Base-by-base conservation (phyloP, 2,113 vertebrate genomes). In the Chionodraco myersi region DNA sequence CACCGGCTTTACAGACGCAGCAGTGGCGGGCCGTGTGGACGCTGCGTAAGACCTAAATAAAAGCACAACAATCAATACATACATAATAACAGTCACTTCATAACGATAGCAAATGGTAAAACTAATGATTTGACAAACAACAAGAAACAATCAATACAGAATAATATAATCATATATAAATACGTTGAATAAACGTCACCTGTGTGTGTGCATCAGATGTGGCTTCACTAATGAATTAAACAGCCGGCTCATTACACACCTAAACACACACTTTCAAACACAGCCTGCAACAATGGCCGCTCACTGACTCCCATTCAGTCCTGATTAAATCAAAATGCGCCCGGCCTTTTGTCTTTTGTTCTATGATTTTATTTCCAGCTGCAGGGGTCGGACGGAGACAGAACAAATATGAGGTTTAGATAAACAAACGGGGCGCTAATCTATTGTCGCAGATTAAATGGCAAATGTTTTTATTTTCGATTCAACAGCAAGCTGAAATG, bases 301-400 rank as follows among this genome's bases (percentile, higher is more conserved):
- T 89, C 84, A 45, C 65, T 49, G 64, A 82, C 74, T 79, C 84
- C 78, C 76, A 83, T 89, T 92, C 88, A 83, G 57, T 44, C 36
- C 66, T 85, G 88, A 92, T 92, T 93, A 86, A 92, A 92, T 93
- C 90, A 91, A 87, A 90, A 80, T 76, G 75, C 62, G 62, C 83
- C 79, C 76, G 72, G 89, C 86, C 92, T 89, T 89, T 88, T 76
- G 56, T 88, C 82, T 84, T 83, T 86, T 82, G 83, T 82, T 66
- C 58, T 15, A n/a, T 84, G 84, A 85, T 85, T 79, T 59, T 82
- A 76, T 86, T 86, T 65, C 52, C 74, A 59, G 85, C 84, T 88
- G 77, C 61, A 4, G 61, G 53, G 8, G 64, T 34, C 23, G 53
- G 74, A 34, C 45, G 15, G 72, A 54, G 65, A 41, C 23, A 49